Evolutionary conservation across 2,113 vertebrate species (phyloP).

Genomic region (Sphaerodactylus townsendi): DNA sequence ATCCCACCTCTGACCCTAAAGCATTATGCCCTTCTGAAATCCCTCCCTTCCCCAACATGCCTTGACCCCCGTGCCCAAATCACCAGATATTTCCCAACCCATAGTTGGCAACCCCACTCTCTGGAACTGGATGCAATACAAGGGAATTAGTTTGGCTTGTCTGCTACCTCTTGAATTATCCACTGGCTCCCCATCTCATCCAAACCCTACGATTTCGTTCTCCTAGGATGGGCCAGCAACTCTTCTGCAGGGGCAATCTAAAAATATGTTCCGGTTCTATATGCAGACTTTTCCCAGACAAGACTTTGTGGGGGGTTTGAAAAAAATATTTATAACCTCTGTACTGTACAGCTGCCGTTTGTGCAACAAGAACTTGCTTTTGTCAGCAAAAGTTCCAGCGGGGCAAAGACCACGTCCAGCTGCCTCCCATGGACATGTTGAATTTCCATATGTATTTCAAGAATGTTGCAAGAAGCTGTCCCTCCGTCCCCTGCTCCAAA

Average conservation of each 20-base stretch:
- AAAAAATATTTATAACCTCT: not conserved
- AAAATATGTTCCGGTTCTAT: not conserved
- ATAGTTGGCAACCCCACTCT: no score
- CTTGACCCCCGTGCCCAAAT: no score
- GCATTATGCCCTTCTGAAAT: no score
- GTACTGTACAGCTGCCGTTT: not conserved
- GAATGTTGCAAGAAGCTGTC: not conserved
- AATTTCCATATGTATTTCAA: not conserved
- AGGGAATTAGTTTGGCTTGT: no score
- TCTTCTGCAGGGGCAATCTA: not conserved
- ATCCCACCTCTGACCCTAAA: no score
- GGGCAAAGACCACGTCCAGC: not conserved
- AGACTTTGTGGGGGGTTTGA: accelerated
- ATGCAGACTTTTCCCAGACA: not conserved
- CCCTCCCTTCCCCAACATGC: not conserved
- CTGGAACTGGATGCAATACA: no score
- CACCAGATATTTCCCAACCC: no score
- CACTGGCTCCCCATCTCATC: no score
- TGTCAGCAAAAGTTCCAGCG: no score
- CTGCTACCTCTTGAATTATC: not conserved
- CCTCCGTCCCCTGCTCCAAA: accelerated
- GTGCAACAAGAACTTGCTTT: accelerated
- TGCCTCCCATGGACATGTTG: no score
- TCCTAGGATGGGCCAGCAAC: not conserved
- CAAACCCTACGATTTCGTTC: not conserved